phyloP scores from a whole-genome alignment of 2,888 invertebrate species.

The Lottia scabra region DNA sequence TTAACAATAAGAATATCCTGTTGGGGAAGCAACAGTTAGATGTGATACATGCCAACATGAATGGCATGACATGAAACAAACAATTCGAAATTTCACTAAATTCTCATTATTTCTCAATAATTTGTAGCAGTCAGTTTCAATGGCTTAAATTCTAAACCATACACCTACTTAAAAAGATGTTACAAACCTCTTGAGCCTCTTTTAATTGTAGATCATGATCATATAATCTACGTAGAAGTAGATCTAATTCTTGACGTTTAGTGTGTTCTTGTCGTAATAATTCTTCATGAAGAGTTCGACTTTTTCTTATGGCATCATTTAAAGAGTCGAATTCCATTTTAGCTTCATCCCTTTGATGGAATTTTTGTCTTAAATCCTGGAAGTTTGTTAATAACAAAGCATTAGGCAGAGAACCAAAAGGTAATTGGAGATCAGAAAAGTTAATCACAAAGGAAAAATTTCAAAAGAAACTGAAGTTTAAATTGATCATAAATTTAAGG shows the following conservation, averaged over 20 bases:
- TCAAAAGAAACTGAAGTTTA: no score
- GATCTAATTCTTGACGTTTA: constrained; percentile 53
- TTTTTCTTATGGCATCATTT: constrained; percentile 52
- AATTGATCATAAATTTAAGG: no score
- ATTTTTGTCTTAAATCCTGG: constrained; percentile 46
- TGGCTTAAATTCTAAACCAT: no score
- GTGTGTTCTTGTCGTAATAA: constrained; percentile 47
- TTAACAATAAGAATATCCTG: no score
- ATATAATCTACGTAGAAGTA: constrained; percentile 47
- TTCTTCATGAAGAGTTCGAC: constrained; percentile 46
- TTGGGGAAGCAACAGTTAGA: no score
- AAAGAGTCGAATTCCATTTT: constrained; percentile 54
- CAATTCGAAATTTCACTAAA: no score
- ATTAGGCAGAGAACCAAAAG: background rate
- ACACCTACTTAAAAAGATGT: background rate
- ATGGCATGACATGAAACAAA: no score
- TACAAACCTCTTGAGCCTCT: constrained; percentile 50
- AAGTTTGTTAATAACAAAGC: background rate
- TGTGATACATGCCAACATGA: no score
- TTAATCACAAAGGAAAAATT: no score
- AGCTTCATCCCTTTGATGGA: constrained; percentile 49
- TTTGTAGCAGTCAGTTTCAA: no score
- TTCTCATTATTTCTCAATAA: no score
- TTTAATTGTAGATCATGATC: constrained; percentile 54
- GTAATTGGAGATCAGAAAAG: no score